Conservation (phyloP, 2,797 vertebrate species). For the Takifugu ocellatus region DNA sequence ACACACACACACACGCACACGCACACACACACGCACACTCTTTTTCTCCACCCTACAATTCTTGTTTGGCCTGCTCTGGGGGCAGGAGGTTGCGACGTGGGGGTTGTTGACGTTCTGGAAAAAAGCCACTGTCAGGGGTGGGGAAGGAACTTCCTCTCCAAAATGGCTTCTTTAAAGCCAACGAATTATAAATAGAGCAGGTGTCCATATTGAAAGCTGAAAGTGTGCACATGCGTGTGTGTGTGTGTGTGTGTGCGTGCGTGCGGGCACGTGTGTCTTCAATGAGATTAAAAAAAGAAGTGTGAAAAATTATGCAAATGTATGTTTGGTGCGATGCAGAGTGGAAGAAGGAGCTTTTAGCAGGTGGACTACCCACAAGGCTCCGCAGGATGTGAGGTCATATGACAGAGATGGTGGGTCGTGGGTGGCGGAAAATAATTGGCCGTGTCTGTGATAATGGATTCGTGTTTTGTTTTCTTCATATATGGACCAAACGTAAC, state of each 20-base stretch:
- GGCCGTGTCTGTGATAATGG: conserved; percentile 60
- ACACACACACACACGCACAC: conserved; percentile 4
- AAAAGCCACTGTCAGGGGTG: conserved; percentile 53
- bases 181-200: conserved; percentile 74
- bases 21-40: conserved; percentile 7
- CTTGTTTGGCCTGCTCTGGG: conserved; percentile 55
- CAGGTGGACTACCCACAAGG: conserved; percentile 67
- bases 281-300: conserved; percentile 64
- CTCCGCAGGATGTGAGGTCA: conserved; percentile 73
- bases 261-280: conserved; percentile 35
- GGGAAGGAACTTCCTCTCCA: conserved; percentile 70
- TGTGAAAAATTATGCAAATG: conserved; percentile 68
- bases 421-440: conserved; percentile 67
- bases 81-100: conserved; percentile 63
- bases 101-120: conserved; percentile 65
- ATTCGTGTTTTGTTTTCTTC: conserved; percentile 12
- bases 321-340: conserved; percentile 41
- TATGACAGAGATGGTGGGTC: conserved; percentile 66
- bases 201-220: conserved; percentile 65
- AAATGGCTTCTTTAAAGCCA: conserved; percentile 63
- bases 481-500: conserved; percentile 11
- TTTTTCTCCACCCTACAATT: conserved; percentile 36
- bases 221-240: conserved; percentile 30
- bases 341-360: conserved; percentile 59
- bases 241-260: conserved; percentile 26